Base-by-base conservation (phyloP, 2,888 invertebrate species). In the Rhyacophila evoluta region DNA sequence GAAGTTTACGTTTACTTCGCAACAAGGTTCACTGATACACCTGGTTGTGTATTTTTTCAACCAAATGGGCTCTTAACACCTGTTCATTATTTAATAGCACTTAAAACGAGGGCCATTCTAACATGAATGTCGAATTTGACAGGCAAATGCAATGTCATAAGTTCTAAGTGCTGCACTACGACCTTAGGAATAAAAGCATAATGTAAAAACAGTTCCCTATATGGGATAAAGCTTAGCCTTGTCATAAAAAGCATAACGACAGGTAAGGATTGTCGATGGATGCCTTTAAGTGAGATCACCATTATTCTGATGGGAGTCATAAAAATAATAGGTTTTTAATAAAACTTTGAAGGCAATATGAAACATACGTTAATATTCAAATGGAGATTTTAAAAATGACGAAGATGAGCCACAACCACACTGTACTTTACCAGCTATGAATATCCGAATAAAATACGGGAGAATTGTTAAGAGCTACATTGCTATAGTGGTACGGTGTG, bases 161-260 rank as follows among this genome's bases (percentile, higher is more conserved):
- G 8, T 55, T 19, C 1, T 25, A 25, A 15, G 55, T 25, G 41
- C 1, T 8, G 55, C 19, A 25, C 25, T 55, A 1, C 55, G 55
- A 55, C 55, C 55, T 55, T 55, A 19, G 19, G 25, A 55, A 19
- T 55, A 55, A 55, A 55, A 55, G 19, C 25, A 19, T 15, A 19
- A 10, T 55, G 55, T 55, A 25, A 55, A 55, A 55, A 55, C 25
- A 55, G 55, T 55, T 55, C 55, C 55, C 55, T 55, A 55, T 55
- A 19, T 55, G 55, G n/a, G 55, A 25, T 8, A 25, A 55, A 55
- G 6, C 6, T 33, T 33, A 33, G 19, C 55, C 55, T 55, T 55
- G 55, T 19, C 55, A 55, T 19, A 25, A 55, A 41, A 55, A 55
- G 25, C 55, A 55, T 55, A 8, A 19, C 19, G 25, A 55, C 29